phyloP scores from a whole-genome alignment of 2,888 invertebrate genomes.

The Andrena hattorfiana region DNA sequence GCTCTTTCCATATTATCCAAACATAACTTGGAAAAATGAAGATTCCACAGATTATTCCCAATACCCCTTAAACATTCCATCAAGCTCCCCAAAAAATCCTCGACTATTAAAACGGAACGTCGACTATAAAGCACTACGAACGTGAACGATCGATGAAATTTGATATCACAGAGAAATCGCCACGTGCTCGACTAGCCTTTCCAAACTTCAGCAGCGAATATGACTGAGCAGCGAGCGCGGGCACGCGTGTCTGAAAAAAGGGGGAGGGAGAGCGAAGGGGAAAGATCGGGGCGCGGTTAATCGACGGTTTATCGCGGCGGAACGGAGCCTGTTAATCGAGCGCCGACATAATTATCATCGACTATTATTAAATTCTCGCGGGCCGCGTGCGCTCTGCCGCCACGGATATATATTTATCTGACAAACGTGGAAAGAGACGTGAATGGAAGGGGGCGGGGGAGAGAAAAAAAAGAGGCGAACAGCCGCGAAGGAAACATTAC shows the following conservation, averaged over 20 bases:
- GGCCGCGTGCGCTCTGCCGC: background rate
- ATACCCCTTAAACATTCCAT: too few relatives aligned
- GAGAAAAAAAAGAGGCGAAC: conserved; percentile 18
- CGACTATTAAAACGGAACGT: conserved; percentile 5
- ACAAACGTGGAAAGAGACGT: conserved; percentile 4
- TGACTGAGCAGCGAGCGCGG: conserved; percentile 40
- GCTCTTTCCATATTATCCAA: too few relatives aligned
- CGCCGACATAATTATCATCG: conserved; percentile 66
- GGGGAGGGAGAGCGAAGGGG: background rate
- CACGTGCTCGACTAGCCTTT: conserved; percentile 12
- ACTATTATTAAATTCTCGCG: conserved; percentile 62
- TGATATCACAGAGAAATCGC: conserved; percentile 13
- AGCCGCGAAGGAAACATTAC: conserved; percentile 56
- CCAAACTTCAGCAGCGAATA: conserved; percentile 31
- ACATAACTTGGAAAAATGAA: too few relatives aligned
- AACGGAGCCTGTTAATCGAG: conserved; percentile 64
- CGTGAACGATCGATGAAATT: conserved; percentile 19
- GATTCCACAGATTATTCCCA: too few relatives aligned
- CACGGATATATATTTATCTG: conserved; percentile 46
- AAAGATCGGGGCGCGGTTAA: conserved; percentile 52
- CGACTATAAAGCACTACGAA: background rate
- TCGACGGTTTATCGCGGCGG: conserved; percentile 59
- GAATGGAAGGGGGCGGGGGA: background rate
- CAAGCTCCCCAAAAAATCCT: too few relatives aligned
- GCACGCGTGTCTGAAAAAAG: conserved; percentile 19